Evolutionary conservation across 2,888 invertebrate genomes (phyloP).

Genomic region (Alloplasta piceator): DNA sequence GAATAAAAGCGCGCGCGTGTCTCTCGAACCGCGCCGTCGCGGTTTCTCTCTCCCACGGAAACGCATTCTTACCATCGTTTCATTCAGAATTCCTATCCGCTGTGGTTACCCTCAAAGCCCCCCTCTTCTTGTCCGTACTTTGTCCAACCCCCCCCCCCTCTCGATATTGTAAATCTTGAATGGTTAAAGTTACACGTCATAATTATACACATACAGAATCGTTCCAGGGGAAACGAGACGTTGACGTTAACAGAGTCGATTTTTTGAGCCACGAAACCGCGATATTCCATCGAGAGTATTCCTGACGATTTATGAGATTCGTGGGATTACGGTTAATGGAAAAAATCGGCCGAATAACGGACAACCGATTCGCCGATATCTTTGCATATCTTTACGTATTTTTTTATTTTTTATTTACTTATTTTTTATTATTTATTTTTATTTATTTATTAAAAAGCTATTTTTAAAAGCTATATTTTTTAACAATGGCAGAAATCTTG

Average conservation of each 20-base stretch:
- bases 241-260: too few species aligned
- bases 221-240: not conserved
- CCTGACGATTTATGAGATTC: slow-evolving; percentile 23
- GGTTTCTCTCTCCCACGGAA: slow-evolving; percentile 45
- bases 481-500: too few species aligned
- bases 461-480: too few species aligned
- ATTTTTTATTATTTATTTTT: not conserved
- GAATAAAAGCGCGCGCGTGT: slow-evolving; percentile 40
- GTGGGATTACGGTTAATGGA: slow-evolving; percentile 15
- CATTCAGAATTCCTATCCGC: slow-evolving; percentile 52
- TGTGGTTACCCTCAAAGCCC: slow-evolving; percentile 49
- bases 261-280: slow-evolving; percentile 6
- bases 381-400: too few species aligned
- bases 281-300: slow-evolving; percentile 39
- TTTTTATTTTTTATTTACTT: too few species aligned
- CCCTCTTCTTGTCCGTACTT: too few species aligned
- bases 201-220: not conserved
- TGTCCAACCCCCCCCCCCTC: slow-evolving; percentile 1
- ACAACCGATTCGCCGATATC: slow-evolving; percentile 31
- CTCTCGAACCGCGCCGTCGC: slow-evolving; percentile 43
- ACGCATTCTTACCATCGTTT: slow-evolving; percentile 48
- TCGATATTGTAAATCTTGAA: not conserved
- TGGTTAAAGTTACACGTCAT: slow-evolving; percentile 4
- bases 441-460: too few species aligned
- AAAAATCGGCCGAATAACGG: slow-evolving; percentile 66